Base-by-base conservation (phyloP, 2,797 vertebrate genomes). In the Labroides dimidiatus region DNA sequence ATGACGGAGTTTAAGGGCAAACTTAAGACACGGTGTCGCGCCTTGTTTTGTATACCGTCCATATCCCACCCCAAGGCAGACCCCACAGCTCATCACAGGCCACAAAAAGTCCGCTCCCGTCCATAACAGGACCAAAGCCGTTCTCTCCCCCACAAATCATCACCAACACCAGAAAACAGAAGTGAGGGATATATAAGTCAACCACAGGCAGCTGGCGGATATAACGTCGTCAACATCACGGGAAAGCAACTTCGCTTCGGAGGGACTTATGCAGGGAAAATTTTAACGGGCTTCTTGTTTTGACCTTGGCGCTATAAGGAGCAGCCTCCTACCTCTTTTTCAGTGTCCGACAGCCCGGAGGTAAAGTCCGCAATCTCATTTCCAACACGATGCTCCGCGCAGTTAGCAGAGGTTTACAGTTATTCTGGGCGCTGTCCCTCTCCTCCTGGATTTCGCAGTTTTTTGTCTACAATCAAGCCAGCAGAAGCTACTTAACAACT, bases 341-440 rank as follows among this genome's bases (percentile, higher is more conserved):
- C 41, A 54, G 27, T 1, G 77, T 72, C 82, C 80, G 57, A 64
- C 62, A 42, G 11, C 48, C 59, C 81, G 63, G 42, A 69, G 69
- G 53, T 36, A 0, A 36, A 2, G 65, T 53, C 65, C 65, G 14
- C 23, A 10, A 52, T 65, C 83, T 85, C 91, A 88, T 91, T 68
- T 80, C 84, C 84, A 27, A 27, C 49, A 30, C 87, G 86, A 70
- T 76, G 72, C 80, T 79, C 68, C 68, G 10, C 54, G 24, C 77
- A 75, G 69, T 78, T 80, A 8, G 56, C 69, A 52, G 64, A 78
- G 81, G 79, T 77, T 85, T 70, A 84, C 87, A 74, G 82, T 89
- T 91, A 81, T 89, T 89, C 87, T 86, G 91, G 91, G 91, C 91
- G 91, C 91, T 93, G 91, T 89, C 91, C 90, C 86, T 89, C 89